Evolutionary conservation across 2,797 vertebrate species (phyloP).

Genomic region (Pangasius mekongensis): DNA sequence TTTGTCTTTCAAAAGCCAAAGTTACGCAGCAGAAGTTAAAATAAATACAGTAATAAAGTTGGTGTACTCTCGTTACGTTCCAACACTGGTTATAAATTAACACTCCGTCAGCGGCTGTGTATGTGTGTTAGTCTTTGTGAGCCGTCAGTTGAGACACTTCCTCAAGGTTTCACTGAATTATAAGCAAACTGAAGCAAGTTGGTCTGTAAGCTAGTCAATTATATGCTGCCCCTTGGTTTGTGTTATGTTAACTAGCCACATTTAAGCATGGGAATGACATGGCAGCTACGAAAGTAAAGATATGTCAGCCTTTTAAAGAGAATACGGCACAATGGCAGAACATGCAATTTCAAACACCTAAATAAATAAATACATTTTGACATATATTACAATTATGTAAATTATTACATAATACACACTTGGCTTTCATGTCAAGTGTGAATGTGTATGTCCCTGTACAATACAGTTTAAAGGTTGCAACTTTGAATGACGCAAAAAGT

Average conservation of each 20-base stretch:
- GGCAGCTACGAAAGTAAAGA: neutral
- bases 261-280: neutral
- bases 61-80: neutral
- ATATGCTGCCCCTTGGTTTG: neutral
- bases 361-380: neutral
- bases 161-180: neutral
- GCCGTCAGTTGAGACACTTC: neutral
- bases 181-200: neutral
- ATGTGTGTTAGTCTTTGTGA: neutral
- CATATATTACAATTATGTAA: neutral
- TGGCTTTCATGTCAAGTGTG: neutral
- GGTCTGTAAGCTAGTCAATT: neutral
- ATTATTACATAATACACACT: no score
- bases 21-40: neutral
- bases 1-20: neutral
- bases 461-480: neutral
- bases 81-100: neutral
- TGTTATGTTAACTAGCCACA: neutral
- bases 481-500: neutral
- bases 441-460: neutral
- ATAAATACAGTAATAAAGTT: neutral
- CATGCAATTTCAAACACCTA: neutral
- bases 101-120: neutral
- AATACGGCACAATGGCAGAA: neutral
- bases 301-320: neutral